Evolutionary conservation across 2,113 vertebrate species (phyloP), one percentile per base, ranked within the genome.

Genomic region (Urocolius indicus): DNA sequence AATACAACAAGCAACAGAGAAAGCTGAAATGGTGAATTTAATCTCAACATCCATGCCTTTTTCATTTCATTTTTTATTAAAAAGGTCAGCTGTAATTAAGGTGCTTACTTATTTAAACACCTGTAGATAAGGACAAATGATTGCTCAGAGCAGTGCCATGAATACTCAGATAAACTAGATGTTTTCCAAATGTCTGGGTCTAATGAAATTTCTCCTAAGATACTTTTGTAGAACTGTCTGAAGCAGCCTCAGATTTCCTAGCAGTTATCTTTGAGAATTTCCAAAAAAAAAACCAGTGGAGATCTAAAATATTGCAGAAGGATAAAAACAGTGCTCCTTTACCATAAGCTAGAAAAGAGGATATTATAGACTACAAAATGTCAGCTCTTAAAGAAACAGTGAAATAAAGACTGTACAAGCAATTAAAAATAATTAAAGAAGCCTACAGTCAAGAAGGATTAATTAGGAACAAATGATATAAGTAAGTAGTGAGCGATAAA

Each of bases 21-120:
- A 91, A 76, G 27, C 41, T 27, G 38, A 83, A 46, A 65, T 32
- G 32, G 58, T 62, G 74, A 82, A 75, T 66, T 58, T 82, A 75
- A 93, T 94, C 92, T 92, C n/a, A 49, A 49, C 32, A 90, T 80
- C 83, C 58, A 26, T 63, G 83, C 43, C 80, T 86, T 94, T 86
- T 94, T 74, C 62, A 86, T 94, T 88, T 88, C 82, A 85, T 96
- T 68, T 49, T 96, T 96, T 83, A 93, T 95, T 96, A 80, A 92
- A 94, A 92, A 96, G 96, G 94, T 93, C 95, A 90, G 63, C 46
- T 69, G 46, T 95, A 96, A 97, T 96, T 94, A 96, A 90, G 85
- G 85, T 90, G 51, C 88, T 94, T 92, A 80, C 55, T 93, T 95
- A 94, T 95, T 95, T 93, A 96, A 95, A 92, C 55, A 94, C 55